Evolutionary conservation across 2,113 vertebrate genomes (phyloP).

Genomic region (Artemisiospiza belli): DNA sequence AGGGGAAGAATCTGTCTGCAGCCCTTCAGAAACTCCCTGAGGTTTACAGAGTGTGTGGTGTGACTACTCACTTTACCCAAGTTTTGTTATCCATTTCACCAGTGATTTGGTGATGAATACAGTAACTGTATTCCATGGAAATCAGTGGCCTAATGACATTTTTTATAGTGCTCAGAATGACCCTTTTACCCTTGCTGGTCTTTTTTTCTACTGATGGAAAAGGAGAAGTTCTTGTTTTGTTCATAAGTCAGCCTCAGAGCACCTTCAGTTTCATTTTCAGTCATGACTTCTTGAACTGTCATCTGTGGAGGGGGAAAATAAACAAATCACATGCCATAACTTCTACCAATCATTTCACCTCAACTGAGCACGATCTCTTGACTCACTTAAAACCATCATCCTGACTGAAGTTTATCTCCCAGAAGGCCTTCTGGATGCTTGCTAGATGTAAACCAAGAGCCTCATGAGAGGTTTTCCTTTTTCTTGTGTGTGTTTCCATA

Average conservation of each 20-base stretch:
- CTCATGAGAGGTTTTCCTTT: not conserved
- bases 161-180: not conserved
- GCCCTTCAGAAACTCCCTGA: not conserved
- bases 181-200: constrained; percentile 73
- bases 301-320: constrained; percentile 5
- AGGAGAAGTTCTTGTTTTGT: constrained; percentile 67
- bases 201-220: constrained; percentile 75
- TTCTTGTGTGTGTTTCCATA: not conserved
- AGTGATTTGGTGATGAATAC: not conserved
- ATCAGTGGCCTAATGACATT: not conserved
- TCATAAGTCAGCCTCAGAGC: constrained; percentile 76
- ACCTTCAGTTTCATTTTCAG: constrained; percentile 74
- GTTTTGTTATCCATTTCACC: not conserved
- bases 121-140: not conserved
- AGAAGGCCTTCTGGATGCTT: not conserved
- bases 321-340: not conserved
- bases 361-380: not conserved
- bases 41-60: not conserved
- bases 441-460: not conserved
- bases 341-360: not conserved
- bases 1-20: not conserved
- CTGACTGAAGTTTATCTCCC: not conserved
- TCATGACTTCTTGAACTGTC: constrained; percentile 46
- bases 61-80: not conserved
- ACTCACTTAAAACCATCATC: not conserved